phyloP scores from a whole-genome alignment of 2,113 vertebrate species.

The Pachyramphus minor region DNA sequence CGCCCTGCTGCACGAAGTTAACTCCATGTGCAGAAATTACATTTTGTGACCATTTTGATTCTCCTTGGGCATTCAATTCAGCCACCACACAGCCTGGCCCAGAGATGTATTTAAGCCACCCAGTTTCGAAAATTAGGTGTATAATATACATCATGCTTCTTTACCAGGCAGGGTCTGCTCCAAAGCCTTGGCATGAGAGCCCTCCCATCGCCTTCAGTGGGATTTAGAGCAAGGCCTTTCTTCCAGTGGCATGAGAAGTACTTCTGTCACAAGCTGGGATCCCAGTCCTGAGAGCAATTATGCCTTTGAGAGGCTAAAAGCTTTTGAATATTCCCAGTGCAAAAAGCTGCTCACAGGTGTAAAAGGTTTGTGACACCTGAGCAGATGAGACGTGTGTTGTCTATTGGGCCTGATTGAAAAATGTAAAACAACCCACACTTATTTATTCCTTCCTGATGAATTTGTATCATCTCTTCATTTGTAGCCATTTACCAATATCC shows the following conservation, averaged over 20 bases:
- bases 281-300: background rate
- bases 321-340: background rate
- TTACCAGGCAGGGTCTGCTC: background rate
- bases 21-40: background rate
- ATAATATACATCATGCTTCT: background rate
- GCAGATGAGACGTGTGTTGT: fast-evolving
- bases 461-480: background rate
- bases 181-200: background rate
- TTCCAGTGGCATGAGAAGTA: background rate
- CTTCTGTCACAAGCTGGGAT: background rate
- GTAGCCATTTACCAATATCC: background rate
- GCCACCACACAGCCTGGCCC: background rate
- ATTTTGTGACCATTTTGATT: background rate
- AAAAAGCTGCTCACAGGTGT: background rate
- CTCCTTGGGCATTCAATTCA: background rate
- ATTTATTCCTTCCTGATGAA: background rate
- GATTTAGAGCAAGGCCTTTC: background rate
- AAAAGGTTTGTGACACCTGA: background rate
- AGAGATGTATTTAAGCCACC: background rate
- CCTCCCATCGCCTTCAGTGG: background rate
- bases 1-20: fast-evolving
- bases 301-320: background rate
- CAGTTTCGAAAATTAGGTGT: background rate
- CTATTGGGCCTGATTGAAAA: no score
- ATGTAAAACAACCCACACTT: background rate